Base-by-base conservation (phyloP, 1,140 invertebrate genomes). In the Drosophila dunni region DNA sequence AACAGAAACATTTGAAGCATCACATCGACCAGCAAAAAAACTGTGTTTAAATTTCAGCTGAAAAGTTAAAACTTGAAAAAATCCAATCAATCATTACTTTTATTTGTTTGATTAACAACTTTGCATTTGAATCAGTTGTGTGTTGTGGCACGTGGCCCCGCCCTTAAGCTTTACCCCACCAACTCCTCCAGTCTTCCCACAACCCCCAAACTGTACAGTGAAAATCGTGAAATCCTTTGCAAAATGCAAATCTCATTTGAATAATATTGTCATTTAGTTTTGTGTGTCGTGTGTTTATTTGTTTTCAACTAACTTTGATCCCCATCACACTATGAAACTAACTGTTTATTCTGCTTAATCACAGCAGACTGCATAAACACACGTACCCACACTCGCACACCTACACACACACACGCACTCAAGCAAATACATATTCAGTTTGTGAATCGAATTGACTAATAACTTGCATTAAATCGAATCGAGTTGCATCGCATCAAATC, bases 41-140 rank as follows among this genome's bases (percentile, higher is more conserved):
- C 58, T 45, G 42, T 54, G 34, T 66, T 29, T 24, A 48, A 57
- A 36, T 46, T 63, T 36, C 62, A 73, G 62, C 34, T 42, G 13
- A 38, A 62, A 20, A 57, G 36, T 24, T 62, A 81, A 40, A 40
- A 42, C 70, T 65, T 53, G 45, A 75, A 66, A 72, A 29, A 29
- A 29, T 6, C 24, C 24, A 29, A 46, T n/a, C 78, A 78, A 73
- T 78, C 75, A 85, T 86, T 81, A 66, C 53, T 61, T 70, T 29
- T 86, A 67, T 84, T 29, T 29, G 24, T 29, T 84, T 85, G 66
- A 71, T 67, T 86, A 86, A 86, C 66, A 78, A 78, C 75, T 75
- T 54, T 33, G 74, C 69, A 72, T 72, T 84, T 63, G 64, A 86
- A 78, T 81, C 65, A 63, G 66, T 64, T 70, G 56, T 40, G 13